Conservation (phyloP, 64 coral and sea anemone species). For the Orbicella faveolata region DNA sequence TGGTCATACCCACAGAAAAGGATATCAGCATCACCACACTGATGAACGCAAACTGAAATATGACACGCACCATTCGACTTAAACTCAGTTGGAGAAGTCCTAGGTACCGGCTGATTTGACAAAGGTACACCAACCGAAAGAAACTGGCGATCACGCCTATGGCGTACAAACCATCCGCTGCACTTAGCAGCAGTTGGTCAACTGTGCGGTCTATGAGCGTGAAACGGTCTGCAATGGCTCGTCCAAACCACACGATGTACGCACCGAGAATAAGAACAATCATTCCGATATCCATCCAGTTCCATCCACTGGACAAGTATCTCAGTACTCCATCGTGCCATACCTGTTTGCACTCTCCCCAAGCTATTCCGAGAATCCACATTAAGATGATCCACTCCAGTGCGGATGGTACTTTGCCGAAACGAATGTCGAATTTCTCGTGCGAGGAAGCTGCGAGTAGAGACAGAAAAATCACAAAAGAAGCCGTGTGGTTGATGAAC, state of each 20-base stretch:
- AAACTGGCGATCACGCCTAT: slow-evolving; percentile 92
- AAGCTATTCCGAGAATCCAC: slow-evolving; percentile 91
- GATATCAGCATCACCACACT: slow-evolving; percentile 90
- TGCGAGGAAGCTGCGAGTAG: slow-evolving; percentile 81
- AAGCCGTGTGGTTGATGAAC: slow-evolving; percentile 93
- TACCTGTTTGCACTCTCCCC: slow-evolving; percentile 92
- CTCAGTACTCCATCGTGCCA: slow-evolving; percentile 69
- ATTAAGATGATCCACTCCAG: slow-evolving; percentile 75
- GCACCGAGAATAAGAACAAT: slow-evolving; percentile 74
- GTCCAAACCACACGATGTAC: slow-evolving; percentile 77
- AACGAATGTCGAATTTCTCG: slow-evolving; percentile 70
- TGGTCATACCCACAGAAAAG: slow-evolving; percentile 96
- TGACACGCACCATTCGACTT: slow-evolving; percentile 95
- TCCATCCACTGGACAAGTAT: slow-evolving; percentile 91
- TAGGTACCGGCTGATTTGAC: slow-evolving; percentile 94
- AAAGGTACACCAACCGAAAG: slow-evolving; percentile 90
- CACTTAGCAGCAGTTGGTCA: slow-evolving; percentile 57
- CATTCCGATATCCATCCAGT: slow-evolving; percentile 99
- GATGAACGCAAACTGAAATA: slow-evolving; percentile 99
- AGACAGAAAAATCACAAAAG: slow-evolving; percentile 81
- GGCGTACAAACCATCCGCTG: slow-evolving; percentile 86
- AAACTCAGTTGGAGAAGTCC: slow-evolving; percentile 88
- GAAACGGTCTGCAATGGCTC: slow-evolving; percentile 20
- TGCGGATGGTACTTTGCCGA: slow-evolving; percentile 59
- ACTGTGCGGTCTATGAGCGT: neutral